Base-by-base conservation (phyloP, 2,888 invertebrate genomes). In the Nesidiocoris tenuis region DNA sequence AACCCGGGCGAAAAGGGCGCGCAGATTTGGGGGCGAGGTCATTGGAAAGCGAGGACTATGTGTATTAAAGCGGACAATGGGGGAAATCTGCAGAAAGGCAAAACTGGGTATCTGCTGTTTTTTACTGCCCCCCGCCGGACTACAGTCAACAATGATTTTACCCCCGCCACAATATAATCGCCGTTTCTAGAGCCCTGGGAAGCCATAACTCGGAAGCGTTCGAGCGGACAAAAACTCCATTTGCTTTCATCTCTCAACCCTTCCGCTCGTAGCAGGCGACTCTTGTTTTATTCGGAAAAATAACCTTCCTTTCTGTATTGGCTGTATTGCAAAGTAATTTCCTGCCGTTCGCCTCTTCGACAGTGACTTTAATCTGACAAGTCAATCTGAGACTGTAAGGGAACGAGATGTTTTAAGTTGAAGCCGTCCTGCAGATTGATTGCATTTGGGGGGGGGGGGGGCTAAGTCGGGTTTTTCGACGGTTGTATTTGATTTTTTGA, bases 21-120 rank as follows among this genome's bases (percentile, higher is more conserved):
- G 54, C 39, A 12, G 39, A 39, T 39, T 39, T 39, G 5, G 39
- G n/a, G 39, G 39, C 39, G 67, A 67, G 67, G 67, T 67, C 67
- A 67, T 67, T 56, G 55, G 65, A 7, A 21, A 23, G 21, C 1
- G 39, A 25, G 16, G 39, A 19, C 55, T 54, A 21, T 67, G 21
- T 64, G 67, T 22, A 67, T 21, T 67, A 67, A 67, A 67, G 67
- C 21, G 67, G 56, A 67, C 67, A 67, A 67, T 67, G 55, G 56
- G 56, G 54, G 22, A 19, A 25, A 54, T 16, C 22, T 55, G 21
- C 67, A 19, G 56, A 67, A 56, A 67, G 7, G 22, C 56, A 25
- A 56, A 56, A 54, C 67, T n/a, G 39, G 39, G 66, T 55, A 67
- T 56, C 55, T 56, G 7, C 21, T 21, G 9, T 19, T 54, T 67